Evolutionary conservation across 2,888 invertebrate genomes (phyloP).

Genomic region (Tipula helvola): DNA sequence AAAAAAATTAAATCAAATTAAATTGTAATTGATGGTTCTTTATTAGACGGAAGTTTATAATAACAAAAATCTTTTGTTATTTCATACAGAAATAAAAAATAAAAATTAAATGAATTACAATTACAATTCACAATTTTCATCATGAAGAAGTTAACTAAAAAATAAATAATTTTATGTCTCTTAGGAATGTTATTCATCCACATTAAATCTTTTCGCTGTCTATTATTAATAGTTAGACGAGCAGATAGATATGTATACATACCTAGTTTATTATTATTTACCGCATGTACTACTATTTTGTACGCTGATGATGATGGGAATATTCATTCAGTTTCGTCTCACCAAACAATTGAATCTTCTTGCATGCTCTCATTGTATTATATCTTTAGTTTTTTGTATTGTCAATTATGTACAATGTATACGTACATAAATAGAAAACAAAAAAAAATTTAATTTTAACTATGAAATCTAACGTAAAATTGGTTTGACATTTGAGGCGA

Average conservation of each 20-base stretch:
- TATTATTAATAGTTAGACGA: neutral
- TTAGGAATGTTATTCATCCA: neutral
- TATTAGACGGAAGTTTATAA: neutral
- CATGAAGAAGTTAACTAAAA: neutral
- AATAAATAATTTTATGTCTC: neutral
- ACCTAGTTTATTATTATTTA: neutral
- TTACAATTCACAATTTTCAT: neutral
- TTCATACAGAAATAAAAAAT: neutral
- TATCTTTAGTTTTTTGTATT: neutral
- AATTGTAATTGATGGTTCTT: slow-evolving; percentile 4
- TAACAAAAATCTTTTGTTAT: neutral
- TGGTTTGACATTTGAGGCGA: neutral
- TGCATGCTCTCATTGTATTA: neutral
- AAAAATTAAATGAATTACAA: neutral
- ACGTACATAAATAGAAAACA: too few relatives aligned
- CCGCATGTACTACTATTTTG: neutral
- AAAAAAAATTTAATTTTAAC: neutral
- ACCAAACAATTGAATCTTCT: neutral
- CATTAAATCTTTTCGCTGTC: neutral
- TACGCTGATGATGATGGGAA: neutral
- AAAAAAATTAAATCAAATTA: neutral
- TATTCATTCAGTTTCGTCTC: neutral
- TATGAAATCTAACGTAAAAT: neutral
- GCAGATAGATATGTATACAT: neutral
- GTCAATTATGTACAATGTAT: neutral